Evolutionary conservation across 2,888 invertebrate species (phyloP).

Genomic region (Sesia apiformis): DNA sequence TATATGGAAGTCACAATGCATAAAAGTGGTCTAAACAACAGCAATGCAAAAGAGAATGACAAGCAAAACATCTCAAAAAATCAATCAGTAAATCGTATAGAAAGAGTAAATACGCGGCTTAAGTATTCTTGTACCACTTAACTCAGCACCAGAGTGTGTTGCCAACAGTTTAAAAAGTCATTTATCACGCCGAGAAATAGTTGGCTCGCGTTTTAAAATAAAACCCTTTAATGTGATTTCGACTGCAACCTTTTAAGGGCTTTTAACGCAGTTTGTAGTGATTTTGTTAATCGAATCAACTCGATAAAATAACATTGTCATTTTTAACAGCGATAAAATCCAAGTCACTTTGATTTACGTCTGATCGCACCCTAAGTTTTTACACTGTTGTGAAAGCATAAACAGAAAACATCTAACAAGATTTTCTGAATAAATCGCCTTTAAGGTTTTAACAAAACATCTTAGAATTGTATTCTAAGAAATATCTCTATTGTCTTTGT

Average conservation of each 20-base stretch:
- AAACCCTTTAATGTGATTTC: conserved; percentile 44
- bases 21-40: too few relatives aligned
- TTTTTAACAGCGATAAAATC: neutral
- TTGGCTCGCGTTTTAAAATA: conserved; percentile 35
- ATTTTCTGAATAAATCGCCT: too few relatives aligned
- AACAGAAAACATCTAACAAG: too few relatives aligned
- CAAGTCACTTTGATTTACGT: neutral
- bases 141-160: conserved; percentile 22
- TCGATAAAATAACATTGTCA: neutral
- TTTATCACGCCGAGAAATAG: conserved; percentile 43
- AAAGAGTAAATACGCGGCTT: neutral
- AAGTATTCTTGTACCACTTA: conserved; percentile 20
- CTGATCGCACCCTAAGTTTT: too few relatives aligned
- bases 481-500: too few relatives aligned
- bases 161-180: conserved; percentile 62
- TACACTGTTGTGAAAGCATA: too few relatives aligned
- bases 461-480: too few relatives aligned
- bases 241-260: conserved; percentile 49
- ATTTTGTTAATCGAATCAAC: conserved; percentile 11
- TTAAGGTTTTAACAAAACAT: too few relatives aligned
- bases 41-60: too few relatives aligned
- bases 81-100: neutral
- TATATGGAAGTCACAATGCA: too few relatives aligned
- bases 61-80: neutral
- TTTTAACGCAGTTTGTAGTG: conserved; percentile 30